Base-by-base conservation (phyloP, 2,797 vertebrate genomes). In the Pterois miles region DNA sequence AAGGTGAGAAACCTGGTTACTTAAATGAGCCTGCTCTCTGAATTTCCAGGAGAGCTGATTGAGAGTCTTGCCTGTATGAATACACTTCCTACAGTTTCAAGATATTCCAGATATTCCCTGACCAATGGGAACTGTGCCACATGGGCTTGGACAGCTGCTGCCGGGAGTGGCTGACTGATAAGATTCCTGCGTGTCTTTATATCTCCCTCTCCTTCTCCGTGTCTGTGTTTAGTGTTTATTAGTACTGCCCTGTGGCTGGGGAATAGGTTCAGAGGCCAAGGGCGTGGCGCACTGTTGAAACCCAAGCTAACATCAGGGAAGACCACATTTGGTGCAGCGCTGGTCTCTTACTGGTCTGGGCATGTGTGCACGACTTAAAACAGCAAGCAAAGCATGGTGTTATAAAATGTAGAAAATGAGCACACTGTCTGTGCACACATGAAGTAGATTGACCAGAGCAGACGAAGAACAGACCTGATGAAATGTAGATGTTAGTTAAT, bases 121-220 rank as follows among this genome's bases (percentile, higher is more conserved):
- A 73, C 70, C 46, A 67, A 8, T 38, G 69, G 36, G 66, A 78
- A 6, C 16, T 0, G 2, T 46, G 36, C 53, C 53, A 48, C 70
- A 69, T 48, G 34, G 57, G n/a, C 38, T 36, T 1, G 4, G 40
- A 43, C 74, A 85, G 74, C 83, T 85, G 80, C 62, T 60, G 74
- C 65, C 57, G 81, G 83, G 86, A 81, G 83, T 36, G 71, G 77
- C 74, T 13, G 25, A 50, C 78, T 60, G 86, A 88, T 83, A 88
- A 88, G 59, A 88, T 85, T 81, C 81, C 78, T 63, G 27, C 8
- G 2, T 68, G 56, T 74, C 38, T 70, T 58, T 69, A 27, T 74
- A 56, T 82, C 79, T 78, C 33, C 31, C 43, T 52, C 3, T 46
- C 18, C 20, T 8, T 46, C 16, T 50, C 22, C 18, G 57, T 66